A percentile compares a stretch with the other conserved stretches of the same genome.
These are phyloP conservation scores for Myoxocephalus aenaeus DNA, from an alignment of 2,797 vertebrate genomes.

Conservation along the genomic window DNA sequence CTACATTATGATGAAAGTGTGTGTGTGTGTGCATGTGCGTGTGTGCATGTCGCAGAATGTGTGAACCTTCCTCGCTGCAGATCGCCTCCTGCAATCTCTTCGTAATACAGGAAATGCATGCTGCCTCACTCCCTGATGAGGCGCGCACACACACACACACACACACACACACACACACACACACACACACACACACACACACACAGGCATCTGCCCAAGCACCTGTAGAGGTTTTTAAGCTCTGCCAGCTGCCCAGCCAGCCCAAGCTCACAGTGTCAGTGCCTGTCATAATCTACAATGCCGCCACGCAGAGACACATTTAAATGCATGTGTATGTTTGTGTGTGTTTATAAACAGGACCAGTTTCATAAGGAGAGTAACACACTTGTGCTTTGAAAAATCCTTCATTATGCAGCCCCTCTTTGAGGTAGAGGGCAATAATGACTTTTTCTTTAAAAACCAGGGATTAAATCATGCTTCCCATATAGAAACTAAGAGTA, in stretches of 20 bases:
- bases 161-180: background rate
- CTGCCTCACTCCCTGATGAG: conserved; percentile 61
- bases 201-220: conserved; percentile 58
- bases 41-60: conserved; percentile 44
- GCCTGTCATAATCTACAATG: conserved; percentile 52
- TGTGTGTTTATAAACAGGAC: conserved; percentile 14
- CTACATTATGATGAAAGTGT: conserved; percentile 65
- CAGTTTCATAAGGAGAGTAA: conserved; percentile 38
- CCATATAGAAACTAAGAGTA: conserved; percentile 46
- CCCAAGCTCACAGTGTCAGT: conserved; percentile 40
- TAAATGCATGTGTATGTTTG: conserved; percentile 23
- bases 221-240: conserved; percentile 72
- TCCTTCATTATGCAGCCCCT: conserved; percentile 51
- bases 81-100: conserved; percentile 72
- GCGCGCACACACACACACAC: conserved; percentile 22
- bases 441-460: conserved; percentile 63
- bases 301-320: conserved; percentile 28
- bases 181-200: conserved; percentile 12
- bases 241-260: conserved; percentile 58
- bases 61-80: conserved; percentile 41
- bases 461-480: conserved; percentile 49
- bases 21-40: background rate
- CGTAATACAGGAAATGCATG: conserved; percentile 74
- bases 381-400: conserved; percentile 52
- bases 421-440: conserved; percentile 54